These are phyloP conservation scores for Lipophrys pholis DNA, from an alignment of 2,113 vertebrate genomes.

Conservation along the genomic window DNA sequence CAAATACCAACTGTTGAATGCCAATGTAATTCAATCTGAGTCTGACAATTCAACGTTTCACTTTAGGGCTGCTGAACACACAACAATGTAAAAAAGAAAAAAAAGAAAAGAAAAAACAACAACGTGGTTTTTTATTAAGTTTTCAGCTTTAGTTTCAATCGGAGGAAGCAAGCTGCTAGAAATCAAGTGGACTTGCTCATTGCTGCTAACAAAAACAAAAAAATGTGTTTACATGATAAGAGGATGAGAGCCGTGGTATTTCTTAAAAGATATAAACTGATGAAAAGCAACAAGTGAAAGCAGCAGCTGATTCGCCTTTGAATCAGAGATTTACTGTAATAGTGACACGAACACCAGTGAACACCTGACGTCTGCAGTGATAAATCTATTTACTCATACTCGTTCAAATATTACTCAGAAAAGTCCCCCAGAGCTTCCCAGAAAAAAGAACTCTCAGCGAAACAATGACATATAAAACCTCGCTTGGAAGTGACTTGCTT, in stretches of 20 bases:
- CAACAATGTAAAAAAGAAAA: slow-evolving; percentile 25
- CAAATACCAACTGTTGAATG: slow-evolving; percentile 17
- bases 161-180: background rate
- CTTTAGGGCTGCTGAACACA: slow-evolving; percentile 29
- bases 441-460: no score
- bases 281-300: background rate
- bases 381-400: background rate
- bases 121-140: slow-evolving; percentile 41
- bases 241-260: slow-evolving; percentile 3
- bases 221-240: slow-evolving; percentile 7
- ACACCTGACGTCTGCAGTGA: slow-evolving; percentile 10
- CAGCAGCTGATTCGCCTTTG: slow-evolving; percentile 16
- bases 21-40: slow-evolving; percentile 2
- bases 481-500: no score
- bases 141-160: slow-evolving; percentile 12
- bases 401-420: slow-evolving; percentile 43
- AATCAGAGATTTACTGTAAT: slow-evolving; percentile 24
- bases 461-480: no score
- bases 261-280: background rate
- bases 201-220: slow-evolving; percentile 3
- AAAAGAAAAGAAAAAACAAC: no score
- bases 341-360: background rate
- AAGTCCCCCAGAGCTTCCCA: background rate
- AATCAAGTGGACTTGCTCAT: background rate
- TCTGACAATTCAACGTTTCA: slow-evolving; percentile 37